Conservation (phyloP, 1,140 invertebrate species). For the Belonocnema kinseyi region DNA sequence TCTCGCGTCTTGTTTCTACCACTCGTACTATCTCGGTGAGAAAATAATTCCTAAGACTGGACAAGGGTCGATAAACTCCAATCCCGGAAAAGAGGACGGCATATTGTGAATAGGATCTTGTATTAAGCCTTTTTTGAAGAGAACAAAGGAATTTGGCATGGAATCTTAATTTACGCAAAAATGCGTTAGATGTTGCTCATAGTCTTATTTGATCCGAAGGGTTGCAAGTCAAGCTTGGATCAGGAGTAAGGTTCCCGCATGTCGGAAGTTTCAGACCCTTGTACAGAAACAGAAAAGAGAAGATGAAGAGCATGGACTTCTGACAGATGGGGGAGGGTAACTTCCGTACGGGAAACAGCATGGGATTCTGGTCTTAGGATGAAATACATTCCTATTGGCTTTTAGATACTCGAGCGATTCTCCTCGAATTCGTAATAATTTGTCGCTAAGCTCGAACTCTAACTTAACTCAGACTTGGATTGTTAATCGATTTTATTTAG, state of each 20-base stretch:
- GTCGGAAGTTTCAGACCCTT: background rate
- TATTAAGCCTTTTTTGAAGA: too few relatives aligned
- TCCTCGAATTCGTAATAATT: slow-evolving; percentile 44
- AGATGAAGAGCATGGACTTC: background rate
- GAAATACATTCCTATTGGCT: background rate
- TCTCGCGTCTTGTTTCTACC: slow-evolving; percentile 17
- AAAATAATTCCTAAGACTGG: slow-evolving; percentile 9
- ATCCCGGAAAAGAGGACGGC: background rate
- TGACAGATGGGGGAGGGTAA: background rate
- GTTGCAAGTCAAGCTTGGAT: background rate
- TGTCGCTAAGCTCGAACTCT: slow-evolving; percentile 40
- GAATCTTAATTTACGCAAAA: background rate
- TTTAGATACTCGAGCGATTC: background rate
- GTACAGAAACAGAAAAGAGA: background rate
- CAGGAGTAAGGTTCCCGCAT: background rate
- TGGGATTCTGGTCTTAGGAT: background rate
- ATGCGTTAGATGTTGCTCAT: background rate
- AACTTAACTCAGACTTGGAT: background rate
- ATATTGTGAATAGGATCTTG: background rate
- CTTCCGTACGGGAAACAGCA: background rate
- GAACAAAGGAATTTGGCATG: too few relatives aligned
- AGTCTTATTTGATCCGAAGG: slow-evolving; percentile 8
- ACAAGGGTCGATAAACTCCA: background rate
- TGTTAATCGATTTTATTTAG: slow-evolving; percentile 55
- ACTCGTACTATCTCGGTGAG: background rate